Evolutionary conservation across 2,888 invertebrate genomes (phyloP), one percentile per base, ranked within the genome.

Genomic region (Digitonthophagus gazella): DNA sequence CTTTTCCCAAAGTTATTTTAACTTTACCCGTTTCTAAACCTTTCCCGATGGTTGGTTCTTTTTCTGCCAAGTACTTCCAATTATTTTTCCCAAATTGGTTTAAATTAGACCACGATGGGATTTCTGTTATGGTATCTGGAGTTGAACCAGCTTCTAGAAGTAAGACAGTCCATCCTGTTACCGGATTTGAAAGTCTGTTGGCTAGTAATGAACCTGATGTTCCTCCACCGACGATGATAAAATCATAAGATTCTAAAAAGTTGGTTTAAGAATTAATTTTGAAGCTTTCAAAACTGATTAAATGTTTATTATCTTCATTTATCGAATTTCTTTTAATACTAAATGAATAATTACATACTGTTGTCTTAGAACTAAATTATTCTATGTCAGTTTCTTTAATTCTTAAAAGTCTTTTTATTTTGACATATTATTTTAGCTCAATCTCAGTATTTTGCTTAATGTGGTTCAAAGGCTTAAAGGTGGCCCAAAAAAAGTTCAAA

Each of bases 61-160:
- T 85, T 74, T 88, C 87, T 14, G 87, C 85, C 56, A 82, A 82
- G 79, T 87, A 89, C 15, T 84, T 84, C 89, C 89, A 89, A 76
- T 88, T 88, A 73, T 84, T 85, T 61, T 84, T 81, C 1, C 87
- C 86, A 71, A 85, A 79, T 74, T 88, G 87, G 28, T 87, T 83
- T 69, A 84, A 82, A 15, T 85, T 83, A 3, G 85, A 85, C 1
- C 86, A 71, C 0, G 83, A 78, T 0, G 88, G 87, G 3, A 88
- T 81, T 68, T 87, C 86, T 8, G 85, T 83, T 3, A 85, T 63
- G 0, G 88, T 76, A 6, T 83, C 83, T 69, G 87, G 86, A 15
- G 83, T 81, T 16, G 80, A 81, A 0, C 89, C 89, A 0, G 90
- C 90, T 78, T 92, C 92, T 4, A 92, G 76, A 0, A 92, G 80